Conservation (phyloP, 2,797 vertebrate genomes). For the Girardinus metallicus region DNA sequence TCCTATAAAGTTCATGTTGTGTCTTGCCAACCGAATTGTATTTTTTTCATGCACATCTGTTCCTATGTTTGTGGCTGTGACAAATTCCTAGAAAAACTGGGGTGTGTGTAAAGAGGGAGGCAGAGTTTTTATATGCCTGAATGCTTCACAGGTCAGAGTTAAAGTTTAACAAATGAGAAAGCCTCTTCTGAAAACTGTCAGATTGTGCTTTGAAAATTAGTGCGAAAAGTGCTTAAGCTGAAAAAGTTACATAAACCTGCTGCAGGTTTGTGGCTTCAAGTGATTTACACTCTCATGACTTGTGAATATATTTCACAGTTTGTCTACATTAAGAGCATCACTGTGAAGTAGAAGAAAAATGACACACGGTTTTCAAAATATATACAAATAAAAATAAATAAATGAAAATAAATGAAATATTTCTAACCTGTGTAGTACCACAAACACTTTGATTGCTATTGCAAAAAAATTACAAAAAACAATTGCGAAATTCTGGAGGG, state of each 20-base stretch:
- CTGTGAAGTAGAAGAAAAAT: background rate
- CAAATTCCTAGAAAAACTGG: background rate
- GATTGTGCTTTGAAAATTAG: background rate
- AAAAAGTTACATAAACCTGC: background rate
- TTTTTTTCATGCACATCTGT: background rate
- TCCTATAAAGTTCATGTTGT: background rate
- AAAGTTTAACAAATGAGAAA: constrained; percentile 1
- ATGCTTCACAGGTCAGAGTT: constrained; percentile 6
- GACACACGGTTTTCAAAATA: background rate
- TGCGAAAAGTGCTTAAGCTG: background rate
- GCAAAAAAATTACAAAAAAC: too few species aligned
- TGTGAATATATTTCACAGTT: background rate
- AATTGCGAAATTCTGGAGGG: too few species aligned
- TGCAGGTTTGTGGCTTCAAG: background rate
- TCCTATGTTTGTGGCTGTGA: background rate
- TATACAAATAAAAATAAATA: background rate
- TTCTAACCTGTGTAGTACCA: too few species aligned
- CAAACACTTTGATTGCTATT: too few species aligned
- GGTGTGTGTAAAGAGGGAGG: background rate
- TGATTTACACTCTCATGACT: background rate
- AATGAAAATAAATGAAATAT: too few species aligned
- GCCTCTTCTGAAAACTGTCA: background rate
- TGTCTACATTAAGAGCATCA: background rate
- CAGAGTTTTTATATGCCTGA: background rate
- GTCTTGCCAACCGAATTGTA: background rate